Percentiles rank a stretch among this genome's conserved stretches.
Conservation (phyloP, 1,140 invertebrate genomes). For the Heliconius eleuchia region DNA sequence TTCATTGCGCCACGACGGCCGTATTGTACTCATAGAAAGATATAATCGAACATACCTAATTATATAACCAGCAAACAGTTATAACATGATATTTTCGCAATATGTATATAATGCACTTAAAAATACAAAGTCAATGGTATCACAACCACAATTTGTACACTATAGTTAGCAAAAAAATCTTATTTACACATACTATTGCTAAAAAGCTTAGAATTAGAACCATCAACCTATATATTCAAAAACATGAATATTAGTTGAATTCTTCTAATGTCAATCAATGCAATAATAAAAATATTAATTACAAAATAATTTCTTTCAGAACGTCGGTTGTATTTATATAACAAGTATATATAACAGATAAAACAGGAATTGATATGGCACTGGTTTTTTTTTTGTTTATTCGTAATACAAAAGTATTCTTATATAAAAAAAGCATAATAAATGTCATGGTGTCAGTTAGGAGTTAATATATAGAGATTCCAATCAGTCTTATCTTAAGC, state of each 20-base stretch:
- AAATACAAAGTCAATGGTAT: constrained; percentile 19
- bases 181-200: constrained; percentile 25
- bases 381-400: neutral
- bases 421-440: neutral
- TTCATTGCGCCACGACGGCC: too few relatives aligned
- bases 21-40: neutral
- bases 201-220: neutral
- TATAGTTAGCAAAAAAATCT: constrained; percentile 26
- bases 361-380: neutral
- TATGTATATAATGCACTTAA: constrained; percentile 2
- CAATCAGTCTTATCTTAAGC: constrained; percentile 58
- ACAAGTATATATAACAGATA: constrained; percentile 8
- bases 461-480: constrained; percentile 51
- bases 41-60: neutral
- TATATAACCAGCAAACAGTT: neutral
- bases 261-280: neutral
- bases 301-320: neutral
- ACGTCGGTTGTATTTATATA: neutral
- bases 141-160: constrained; percentile 40
- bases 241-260: neutral
- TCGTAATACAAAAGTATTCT: neutral
- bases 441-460: constrained; percentile 5
- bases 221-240: neutral
- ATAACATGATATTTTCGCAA: neutral
- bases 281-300: constrained; percentile 31